Evolutionary conservation across 2,888 invertebrate species (phyloP), one percentile per base, ranked within the genome.

Genomic region (Heliconius hortense): DNA sequence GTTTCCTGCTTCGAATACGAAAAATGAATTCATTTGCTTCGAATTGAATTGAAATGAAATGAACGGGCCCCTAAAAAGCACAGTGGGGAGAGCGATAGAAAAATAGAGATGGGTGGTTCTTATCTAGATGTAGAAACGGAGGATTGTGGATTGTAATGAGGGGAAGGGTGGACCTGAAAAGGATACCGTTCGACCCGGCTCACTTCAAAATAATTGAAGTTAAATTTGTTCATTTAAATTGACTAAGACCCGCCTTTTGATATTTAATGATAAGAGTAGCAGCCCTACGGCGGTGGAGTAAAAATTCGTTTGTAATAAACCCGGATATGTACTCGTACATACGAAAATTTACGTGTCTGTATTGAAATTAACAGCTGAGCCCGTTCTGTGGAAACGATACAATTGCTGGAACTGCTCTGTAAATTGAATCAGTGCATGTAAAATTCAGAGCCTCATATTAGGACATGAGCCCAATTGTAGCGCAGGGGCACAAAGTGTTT

Each of bases 131-230:
- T 89, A 88, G 89, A 87, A 90, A 86, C 84, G 87, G 88, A 89
- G 91, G 89, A 89, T 90, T 91, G 90, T 90, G 88, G 89, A 91
- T 89, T 88, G 91, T 90, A 90, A 91, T 89, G 87, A 90, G 89
- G 89, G 92, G 90, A 90, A 91, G 93, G 93, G 93, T 89, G 86
- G 83, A 88, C 82, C 87, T 91, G 91, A 92, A 91, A 92, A 88
- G 91, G 90, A 92, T 92, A 90, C 89, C 88, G 86, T 86, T 84
- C 87, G 86, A 86, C 87, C 87, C 88, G 84, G 85, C 88, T 90
- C 90, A 89, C 92, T 93, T 92, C 88, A 93, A 89, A 91, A 90
- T 93, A 93, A 93, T 94, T 92, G 90, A 93, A 93, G 90, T 92
- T 91, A 92, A 93, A 93, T 93, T 93, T 92, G 91, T 90, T 90